Evolutionary conservation across 2,113 vertebrate genomes (phyloP).

Genomic region (Istiophorus platypterus): DNA sequence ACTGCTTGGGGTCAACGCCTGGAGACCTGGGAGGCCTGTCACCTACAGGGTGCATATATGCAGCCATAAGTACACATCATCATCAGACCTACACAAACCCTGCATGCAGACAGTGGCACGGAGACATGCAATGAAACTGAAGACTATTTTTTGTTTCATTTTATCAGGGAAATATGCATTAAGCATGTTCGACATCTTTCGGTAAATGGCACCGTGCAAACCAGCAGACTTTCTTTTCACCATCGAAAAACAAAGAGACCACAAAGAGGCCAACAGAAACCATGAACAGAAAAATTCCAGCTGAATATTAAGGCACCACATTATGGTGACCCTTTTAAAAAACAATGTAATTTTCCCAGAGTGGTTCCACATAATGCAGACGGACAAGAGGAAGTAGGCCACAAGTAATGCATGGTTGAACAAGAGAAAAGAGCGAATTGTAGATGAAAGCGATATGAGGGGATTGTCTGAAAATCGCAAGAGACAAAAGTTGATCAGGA

Average conservation of each 20-base stretch:
- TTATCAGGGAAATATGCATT: too few species aligned
- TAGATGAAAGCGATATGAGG: constrained; percentile 11
- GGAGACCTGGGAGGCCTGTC: constrained; percentile 94
- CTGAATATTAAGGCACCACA: not conserved
- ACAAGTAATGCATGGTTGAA: constrained; percentile 6
- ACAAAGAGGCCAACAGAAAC: not conserved
- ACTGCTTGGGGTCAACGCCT: constrained; percentile 96
- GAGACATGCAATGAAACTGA: not conserved
- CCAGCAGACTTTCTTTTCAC: not conserved
- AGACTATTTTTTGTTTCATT: not conserved
- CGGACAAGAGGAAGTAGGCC: constrained; percentile 20
- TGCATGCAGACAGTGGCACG: not conserved
- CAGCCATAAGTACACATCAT: not conserved
- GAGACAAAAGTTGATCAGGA: constrained; percentile 23
- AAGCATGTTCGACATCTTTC: too few species aligned
- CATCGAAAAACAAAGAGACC: too few species aligned
- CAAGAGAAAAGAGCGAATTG: constrained; percentile 18
- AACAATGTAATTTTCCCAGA: not conserved
- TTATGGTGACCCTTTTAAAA: not conserved
- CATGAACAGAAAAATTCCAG: not conserved
- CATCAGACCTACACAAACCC: not conserved
- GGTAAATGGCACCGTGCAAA: not conserved
- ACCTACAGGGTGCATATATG: constrained; percentile 72
- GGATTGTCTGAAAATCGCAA: not conserved
- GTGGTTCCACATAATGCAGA: constrained; percentile 12